Percentiles rank a stretch among this genome's conserved stretches.
phyloP scores from a whole-genome alignment of 92 coral and sea anemone genomes.

The Epizoanthus ramosus region DNA sequence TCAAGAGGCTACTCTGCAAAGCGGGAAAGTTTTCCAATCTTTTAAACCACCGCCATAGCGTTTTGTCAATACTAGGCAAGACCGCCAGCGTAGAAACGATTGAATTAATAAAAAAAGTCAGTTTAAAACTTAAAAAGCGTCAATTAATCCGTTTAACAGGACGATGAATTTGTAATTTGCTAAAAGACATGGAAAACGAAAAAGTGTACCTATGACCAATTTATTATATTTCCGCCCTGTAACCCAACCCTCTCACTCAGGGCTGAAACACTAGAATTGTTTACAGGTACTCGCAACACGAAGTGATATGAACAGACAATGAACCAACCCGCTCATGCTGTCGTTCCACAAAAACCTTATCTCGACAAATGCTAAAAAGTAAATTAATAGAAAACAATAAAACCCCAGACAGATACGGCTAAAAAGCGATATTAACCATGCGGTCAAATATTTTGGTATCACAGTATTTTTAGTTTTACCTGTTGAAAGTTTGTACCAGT shows the following conservation, averaged over 20 bases:
- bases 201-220: not conserved
- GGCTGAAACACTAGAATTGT: not conserved
- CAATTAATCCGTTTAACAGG: constrained; percentile 33
- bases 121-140: constrained; percentile 19
- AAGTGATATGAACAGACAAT: too few species aligned
- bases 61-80: constrained; percentile 26
- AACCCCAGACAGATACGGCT: not conserved
- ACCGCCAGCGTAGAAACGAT: constrained; percentile 20
- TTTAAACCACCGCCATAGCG: constrained; percentile 40
- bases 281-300: too few species aligned
- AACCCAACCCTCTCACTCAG: not conserved
- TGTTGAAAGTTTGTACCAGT: not conserved
- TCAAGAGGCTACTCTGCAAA: constrained; percentile 1
- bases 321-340: too few species aligned
- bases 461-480: constrained; percentile 9
- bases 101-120: constrained; percentile 32
- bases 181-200: constrained; percentile 7
- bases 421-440: constrained; percentile 10
- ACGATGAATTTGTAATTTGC: constrained; percentile 36
- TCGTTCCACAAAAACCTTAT: not conserved
- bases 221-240: not conserved
- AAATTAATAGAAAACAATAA: not conserved
- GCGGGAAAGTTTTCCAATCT: not conserved
- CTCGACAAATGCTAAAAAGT: not conserved
- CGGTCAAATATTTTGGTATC: not conserved